phyloP scores from a whole-genome alignment of 2,113 vertebrate genomes.

The Brevimyrus niger region DNA sequence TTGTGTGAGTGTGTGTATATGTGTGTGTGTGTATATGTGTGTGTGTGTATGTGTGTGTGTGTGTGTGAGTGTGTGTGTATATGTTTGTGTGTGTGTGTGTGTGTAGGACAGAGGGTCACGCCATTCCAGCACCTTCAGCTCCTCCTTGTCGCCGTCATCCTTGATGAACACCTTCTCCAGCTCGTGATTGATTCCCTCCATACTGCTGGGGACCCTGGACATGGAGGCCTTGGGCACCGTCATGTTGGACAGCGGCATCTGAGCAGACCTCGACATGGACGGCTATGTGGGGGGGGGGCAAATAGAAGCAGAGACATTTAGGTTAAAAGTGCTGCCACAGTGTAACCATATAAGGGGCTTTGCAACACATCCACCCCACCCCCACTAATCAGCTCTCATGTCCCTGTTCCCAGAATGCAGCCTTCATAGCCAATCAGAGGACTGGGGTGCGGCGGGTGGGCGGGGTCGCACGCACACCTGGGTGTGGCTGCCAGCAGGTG shows the following conservation, averaged over 20 bases:
- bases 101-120: background rate
- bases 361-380: background rate
- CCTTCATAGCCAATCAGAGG: background rate
- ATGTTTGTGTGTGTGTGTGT: background rate
- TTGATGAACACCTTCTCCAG: conserved; percentile 97
- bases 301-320: background rate
- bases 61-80: background rate
- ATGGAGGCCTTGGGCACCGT: conserved; percentile 87
- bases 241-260: conserved; percentile 85
- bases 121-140: conserved; percentile 72
- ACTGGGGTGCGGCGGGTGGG: background rate
- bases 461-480: conserved; percentile 57
- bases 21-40: no score
- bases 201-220: conserved; percentile 89
- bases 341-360: background rate
- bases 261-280: conserved; percentile 77
- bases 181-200: conserved; percentile 98
- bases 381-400: background rate
- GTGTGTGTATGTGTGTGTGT: background rate
- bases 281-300: conserved; percentile 48
- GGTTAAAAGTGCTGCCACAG: background rate
- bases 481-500: conserved; percentile 61
- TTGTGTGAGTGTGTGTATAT: no score
- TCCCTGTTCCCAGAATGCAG: background rate
- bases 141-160: conserved; percentile 86